phyloP scores from a whole-genome alignment of 2,797 vertebrate genomes.

The Acipenser oxyrinchus region DNA sequence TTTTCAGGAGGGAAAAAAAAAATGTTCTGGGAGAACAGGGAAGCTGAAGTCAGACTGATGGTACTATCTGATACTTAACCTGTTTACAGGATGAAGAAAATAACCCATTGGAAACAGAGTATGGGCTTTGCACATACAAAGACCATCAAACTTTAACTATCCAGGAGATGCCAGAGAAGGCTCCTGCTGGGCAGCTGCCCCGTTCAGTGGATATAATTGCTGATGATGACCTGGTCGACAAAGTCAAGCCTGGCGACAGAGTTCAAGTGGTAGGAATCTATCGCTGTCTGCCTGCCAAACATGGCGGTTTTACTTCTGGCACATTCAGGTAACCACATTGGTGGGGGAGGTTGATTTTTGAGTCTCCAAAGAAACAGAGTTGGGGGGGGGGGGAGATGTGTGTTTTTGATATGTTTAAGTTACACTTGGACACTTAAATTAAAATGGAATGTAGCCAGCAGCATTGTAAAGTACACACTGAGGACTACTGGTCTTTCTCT shows the following conservation, averaged over 20 bases:
- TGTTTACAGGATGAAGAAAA: slow-evolving; percentile 49
- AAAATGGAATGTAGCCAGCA: too few relatives aligned
- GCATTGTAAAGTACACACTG: too few relatives aligned
- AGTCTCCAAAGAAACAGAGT: neutral
- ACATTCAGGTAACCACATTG: slow-evolving; percentile 37
- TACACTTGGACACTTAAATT: too few relatives aligned
- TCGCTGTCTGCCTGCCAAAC: slow-evolving; percentile 48
- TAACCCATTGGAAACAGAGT: slow-evolving; percentile 54
- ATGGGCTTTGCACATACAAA: slow-evolving; percentile 41
- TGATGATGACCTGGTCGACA: slow-evolving; percentile 47
- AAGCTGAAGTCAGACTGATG: too few relatives aligned
- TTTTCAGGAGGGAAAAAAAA: too few relatives aligned
- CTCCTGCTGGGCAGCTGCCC: slow-evolving; percentile 49
- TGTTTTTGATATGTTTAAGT: too few relatives aligned
- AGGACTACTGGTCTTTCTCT: too few relatives aligned
- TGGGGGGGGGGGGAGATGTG: too few relatives aligned
- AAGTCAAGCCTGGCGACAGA: slow-evolving; percentile 48
- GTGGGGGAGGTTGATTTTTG: neutral
- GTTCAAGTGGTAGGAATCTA: slow-evolving; percentile 49
- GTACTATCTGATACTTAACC: neutral
- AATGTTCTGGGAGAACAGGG: too few relatives aligned
- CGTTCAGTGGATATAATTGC: slow-evolving; percentile 44
- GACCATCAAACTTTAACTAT: slow-evolving; percentile 50
- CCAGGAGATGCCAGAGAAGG: slow-evolving; percentile 56
- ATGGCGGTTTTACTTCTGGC: slow-evolving; percentile 48